phyloP scores from a whole-genome alignment of 1,140 invertebrate genomes.

The Carposina sasakii region DNA sequence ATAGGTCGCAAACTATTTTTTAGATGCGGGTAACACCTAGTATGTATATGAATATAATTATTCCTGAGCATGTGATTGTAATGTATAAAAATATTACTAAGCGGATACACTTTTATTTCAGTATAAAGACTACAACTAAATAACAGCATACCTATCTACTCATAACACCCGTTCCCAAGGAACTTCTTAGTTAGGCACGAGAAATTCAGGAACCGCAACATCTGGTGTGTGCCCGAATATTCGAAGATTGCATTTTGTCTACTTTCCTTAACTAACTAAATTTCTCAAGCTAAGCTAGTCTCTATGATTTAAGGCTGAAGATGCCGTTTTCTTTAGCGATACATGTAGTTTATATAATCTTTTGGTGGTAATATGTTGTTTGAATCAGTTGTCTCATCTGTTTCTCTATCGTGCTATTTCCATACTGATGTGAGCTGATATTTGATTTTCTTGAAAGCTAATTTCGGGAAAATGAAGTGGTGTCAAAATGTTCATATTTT shows the following conservation, averaged over 20 bases:
- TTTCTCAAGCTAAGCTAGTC: constrained; percentile 14
- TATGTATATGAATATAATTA: no score
- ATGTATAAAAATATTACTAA: no score
- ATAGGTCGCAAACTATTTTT: no score
- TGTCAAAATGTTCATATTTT: no score
- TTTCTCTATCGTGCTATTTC: constrained; percentile 53
- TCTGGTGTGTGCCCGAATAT: constrained; percentile 53
- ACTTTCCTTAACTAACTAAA: constrained; percentile 26
- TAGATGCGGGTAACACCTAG: no score
- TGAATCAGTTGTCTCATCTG: constrained; percentile 64
- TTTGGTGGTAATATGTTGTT: constrained; percentile 29
- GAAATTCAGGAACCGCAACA: constrained; percentile 66
- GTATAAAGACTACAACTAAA: no score
- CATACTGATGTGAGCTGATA: constrained; percentile 56
- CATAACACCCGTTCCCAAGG: no score
- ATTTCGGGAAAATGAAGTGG: constrained; percentile 53
- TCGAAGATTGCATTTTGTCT: constrained; percentile 54
- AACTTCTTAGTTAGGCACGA: constrained; percentile 59
- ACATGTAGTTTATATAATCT: constrained; percentile 37
- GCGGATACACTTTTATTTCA: no score
- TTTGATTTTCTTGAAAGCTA: constrained; percentile 43
- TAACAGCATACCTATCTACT: no score
- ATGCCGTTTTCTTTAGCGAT: constrained; percentile 22
- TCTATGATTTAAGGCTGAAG: constrained; percentile 11
- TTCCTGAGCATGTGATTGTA: no score